phyloP scores from a whole-genome alignment of 2,888 invertebrate genomes.

The Seladonia tumulorum region DNA sequence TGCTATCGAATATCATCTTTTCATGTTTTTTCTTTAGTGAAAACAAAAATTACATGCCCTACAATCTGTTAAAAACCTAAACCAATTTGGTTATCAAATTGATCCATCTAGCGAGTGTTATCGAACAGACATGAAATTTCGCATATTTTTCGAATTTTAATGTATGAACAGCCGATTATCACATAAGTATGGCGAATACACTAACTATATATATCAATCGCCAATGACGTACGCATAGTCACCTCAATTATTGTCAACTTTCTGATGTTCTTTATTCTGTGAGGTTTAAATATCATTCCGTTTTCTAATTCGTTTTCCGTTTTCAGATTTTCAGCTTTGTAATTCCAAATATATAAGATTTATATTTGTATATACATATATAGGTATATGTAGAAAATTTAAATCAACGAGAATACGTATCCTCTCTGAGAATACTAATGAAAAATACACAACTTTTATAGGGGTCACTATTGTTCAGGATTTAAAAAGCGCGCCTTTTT shows the following conservation, averaged over 20 bases:
- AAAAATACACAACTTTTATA: not conserved
- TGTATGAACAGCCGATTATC: not conserved
- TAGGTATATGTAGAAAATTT: not conserved
- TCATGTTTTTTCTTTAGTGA: not conserved
- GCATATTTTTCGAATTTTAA: slow-evolving; percentile 8
- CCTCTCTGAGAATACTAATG: too few relatives aligned
- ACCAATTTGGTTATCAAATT: not conserved
- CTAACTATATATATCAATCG: not conserved
- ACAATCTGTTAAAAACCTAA: not conserved
- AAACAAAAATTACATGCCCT: not conserved
- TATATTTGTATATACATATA: not conserved
- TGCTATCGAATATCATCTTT: not conserved
- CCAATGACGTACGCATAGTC: not conserved
- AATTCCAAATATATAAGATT: not conserved
- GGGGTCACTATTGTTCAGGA: too few relatives aligned
- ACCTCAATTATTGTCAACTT: slow-evolving; percentile 7
- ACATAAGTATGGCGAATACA: not conserved
- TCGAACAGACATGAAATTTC: not conserved
- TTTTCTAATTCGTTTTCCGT: not conserved
- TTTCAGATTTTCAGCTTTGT: not conserved
- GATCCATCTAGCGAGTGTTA: not conserved
- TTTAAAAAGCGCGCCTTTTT: not conserved
- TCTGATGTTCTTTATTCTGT: not conserved
- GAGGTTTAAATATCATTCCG: not conserved
- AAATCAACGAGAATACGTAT: not conserved